Evolutionary conservation across 2,797 vertebrate species (phyloP).

Genomic region (Lindbergichthys nudifrons): DNA sequence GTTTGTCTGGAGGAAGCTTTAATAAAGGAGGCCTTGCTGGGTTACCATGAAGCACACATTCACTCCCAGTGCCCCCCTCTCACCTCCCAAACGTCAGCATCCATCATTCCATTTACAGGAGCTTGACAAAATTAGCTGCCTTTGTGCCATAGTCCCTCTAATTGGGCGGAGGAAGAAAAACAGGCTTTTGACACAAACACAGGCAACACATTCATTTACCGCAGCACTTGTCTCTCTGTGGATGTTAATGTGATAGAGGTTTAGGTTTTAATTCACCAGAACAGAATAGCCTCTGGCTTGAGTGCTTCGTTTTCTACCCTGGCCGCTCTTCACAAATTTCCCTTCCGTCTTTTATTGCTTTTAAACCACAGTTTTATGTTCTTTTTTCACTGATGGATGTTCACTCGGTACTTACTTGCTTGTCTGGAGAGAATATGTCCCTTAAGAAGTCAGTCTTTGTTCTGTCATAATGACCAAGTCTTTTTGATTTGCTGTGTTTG

Average conservation of each 20-base stretch:
- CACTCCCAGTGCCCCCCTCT: conserved; percentile 81
- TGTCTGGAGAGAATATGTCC: conserved; percentile 45
- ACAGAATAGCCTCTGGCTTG: conserved; percentile 61
- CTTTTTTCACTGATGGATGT: conserved; percentile 56
- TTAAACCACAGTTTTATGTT: conserved; percentile 69
- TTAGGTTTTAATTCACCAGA: conserved; percentile 76
- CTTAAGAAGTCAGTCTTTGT: conserved; percentile 49
- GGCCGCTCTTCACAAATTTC: conserved; percentile 62
- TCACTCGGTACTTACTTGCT: conserved; percentile 46
- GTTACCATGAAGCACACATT: conserved; percentile 94
- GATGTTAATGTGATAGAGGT: conserved; percentile 70
- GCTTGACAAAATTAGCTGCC: conserved; percentile 96
- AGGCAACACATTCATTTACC: conserved; percentile 79
- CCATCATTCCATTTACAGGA: conserved; percentile 99
- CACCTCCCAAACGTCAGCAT: conserved; percentile 77
- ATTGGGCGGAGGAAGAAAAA: conserved; percentile 92
- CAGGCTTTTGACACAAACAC: conserved; percentile 96
- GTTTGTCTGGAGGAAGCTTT: conserved; percentile 87
- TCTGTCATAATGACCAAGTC: conserved; percentile 34
- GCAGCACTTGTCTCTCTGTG: conserved; percentile 75
- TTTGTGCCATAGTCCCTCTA: conserved; percentile 96
- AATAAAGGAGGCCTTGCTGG: conserved; percentile 94
- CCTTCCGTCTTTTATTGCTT: conserved; percentile 63
- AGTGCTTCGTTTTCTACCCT: conserved; percentile 68
- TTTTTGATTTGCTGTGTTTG: conserved; percentile 54